phyloP scores from a whole-genome alignment of 2,113 vertebrate genomes.

The Ophthalmotilapia sp. region DNA sequence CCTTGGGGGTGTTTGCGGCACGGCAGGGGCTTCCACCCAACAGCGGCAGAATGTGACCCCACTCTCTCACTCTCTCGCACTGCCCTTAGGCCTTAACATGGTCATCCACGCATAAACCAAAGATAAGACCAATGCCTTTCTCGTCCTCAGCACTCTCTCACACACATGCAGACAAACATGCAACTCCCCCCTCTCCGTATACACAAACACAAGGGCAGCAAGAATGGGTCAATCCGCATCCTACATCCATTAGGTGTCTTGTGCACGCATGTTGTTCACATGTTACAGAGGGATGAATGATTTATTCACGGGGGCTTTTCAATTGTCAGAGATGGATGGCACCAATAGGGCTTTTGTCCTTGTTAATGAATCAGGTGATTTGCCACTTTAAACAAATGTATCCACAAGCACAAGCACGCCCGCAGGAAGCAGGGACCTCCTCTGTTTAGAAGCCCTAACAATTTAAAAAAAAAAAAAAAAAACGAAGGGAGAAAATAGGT shows the following conservation, averaged over 20 bases:
- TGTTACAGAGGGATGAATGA: slow-evolving; percentile 57
- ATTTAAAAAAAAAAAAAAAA: background rate
- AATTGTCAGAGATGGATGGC: slow-evolving; percentile 68
- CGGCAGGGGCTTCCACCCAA: slow-evolving; percentile 46
- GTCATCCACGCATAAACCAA: slow-evolving; percentile 55
- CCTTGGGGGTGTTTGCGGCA: slow-evolving; percentile 45
- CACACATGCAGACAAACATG: background rate
- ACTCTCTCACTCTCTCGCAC: slow-evolving; percentile 24
- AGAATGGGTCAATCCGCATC: slow-evolving; percentile 5
- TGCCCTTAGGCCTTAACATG: slow-evolving; percentile 44
- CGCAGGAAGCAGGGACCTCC: background rate
- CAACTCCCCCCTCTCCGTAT: background rate
- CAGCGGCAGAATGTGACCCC: slow-evolving; percentile 65
- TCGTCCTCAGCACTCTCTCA: background rate
- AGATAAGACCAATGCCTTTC: slow-evolving; percentile 54
- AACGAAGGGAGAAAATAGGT: slow-evolving; percentile 15
- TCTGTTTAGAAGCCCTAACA: background rate
- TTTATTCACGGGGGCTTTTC: slow-evolving; percentile 53
- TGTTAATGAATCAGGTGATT: slow-evolving; percentile 58
- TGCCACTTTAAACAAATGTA: slow-evolving; percentile 58
- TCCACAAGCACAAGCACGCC: background rate
- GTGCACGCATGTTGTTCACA: slow-evolving; percentile 43
- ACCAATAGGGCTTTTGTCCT: slow-evolving; percentile 58
- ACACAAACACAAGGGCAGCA: background rate
- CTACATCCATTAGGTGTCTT: slow-evolving; percentile 52